phyloP scores from a whole-genome alignment of 2,888 invertebrate genomes.

The Volucella zonaria region DNA sequence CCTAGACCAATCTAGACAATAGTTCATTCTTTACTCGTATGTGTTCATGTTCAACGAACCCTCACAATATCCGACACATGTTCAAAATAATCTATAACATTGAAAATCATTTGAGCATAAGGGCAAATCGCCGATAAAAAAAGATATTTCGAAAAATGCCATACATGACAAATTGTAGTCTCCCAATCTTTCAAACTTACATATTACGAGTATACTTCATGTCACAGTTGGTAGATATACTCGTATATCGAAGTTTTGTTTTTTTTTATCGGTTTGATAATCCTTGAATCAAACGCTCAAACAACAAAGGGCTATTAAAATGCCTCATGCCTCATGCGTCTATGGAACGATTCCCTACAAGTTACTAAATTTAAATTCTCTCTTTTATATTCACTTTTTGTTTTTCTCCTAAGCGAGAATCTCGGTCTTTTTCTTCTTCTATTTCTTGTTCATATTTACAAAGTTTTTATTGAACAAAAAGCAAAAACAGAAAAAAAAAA shows the following conservation, averaged over 20 bases:
- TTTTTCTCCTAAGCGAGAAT: conserved; percentile 27
- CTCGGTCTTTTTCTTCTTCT: conserved; percentile 28
- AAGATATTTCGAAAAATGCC: conserved; percentile 35
- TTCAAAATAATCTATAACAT: conserved; percentile 69
- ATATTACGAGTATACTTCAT: conserved; percentile 33
- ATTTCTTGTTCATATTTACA: conserved; percentile 48
- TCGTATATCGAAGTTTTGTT: conserved; percentile 16
- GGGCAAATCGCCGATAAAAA: conserved; percentile 67
- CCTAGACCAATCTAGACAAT: conserved; percentile 38
- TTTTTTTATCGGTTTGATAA: conserved; percentile 63
- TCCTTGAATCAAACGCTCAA: conserved; percentile 58
- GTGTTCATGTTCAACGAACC: conserved; percentile 65
- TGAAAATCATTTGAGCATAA: conserved; percentile 68
- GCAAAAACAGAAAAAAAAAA: conserved; percentile 12
- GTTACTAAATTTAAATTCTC: conserved; percentile 60
- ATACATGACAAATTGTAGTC: conserved; percentile 51
- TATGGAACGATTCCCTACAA: conserved; percentile 47
- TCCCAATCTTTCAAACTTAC: conserved; percentile 30
- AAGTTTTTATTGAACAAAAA: conserved; percentile 48
- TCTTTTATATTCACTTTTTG: conserved; percentile 24
- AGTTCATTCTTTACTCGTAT: conserved; percentile 30
- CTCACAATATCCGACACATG: conserved; percentile 67
- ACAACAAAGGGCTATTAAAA: conserved; percentile 46
- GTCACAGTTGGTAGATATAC: conserved; percentile 42
- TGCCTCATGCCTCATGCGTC: neutral